Base-by-base conservation (phyloP, 2,113 vertebrate genomes). In the Dicerorhinus sumatrensis region DNA sequence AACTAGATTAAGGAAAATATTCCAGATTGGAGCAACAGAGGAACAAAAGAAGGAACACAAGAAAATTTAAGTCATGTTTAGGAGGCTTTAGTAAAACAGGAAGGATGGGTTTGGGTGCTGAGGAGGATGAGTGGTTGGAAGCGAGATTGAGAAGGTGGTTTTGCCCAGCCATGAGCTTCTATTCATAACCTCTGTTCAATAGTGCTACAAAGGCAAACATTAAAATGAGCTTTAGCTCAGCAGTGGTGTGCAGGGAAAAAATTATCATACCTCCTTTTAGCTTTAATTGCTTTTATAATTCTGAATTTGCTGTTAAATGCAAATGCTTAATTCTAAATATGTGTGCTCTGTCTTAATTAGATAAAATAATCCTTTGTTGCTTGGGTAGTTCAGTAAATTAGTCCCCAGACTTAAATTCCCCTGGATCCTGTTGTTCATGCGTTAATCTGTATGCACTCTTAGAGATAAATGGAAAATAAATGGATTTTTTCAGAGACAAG, bases 231-330 rank as follows among this genome's bases (percentile, higher is more conserved):
- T 98, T 98, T 96, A 97, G 85, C 27, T 92, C 97, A 98, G 98
- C 91, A 67, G 10, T 94, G 73, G 94, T 94, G 79, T 39, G 76
- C 75, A 96, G 96, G 79, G 87, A 97, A 96, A 98, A 98, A 97
- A 98, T 98, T 95, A 98, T 81, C 97, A 96, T 88, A 98, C 95
- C 95, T 98, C 91, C 98, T 97, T 98, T 98, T 98, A 98, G 94
- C 94, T 95, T 97, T 98, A 98, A 98, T 97, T 98, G 97, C 96
- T 98, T 98, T 98, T 98, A 96, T 96, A 98, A 97, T 98, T 99
- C 96, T 96, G 98, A 98, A 97, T 97, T 97, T 96, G 89, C 97
- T 97, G 48, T 85, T 98, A 95, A 98, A 98, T 98, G 98, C 96
- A 98, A 98, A 98, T 98, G 63, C 36, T 98, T 95, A 96, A 76